Evolutionary conservation across 1,140 invertebrate species (phyloP).

Genomic region (Scaptomyza pallida): DNA sequence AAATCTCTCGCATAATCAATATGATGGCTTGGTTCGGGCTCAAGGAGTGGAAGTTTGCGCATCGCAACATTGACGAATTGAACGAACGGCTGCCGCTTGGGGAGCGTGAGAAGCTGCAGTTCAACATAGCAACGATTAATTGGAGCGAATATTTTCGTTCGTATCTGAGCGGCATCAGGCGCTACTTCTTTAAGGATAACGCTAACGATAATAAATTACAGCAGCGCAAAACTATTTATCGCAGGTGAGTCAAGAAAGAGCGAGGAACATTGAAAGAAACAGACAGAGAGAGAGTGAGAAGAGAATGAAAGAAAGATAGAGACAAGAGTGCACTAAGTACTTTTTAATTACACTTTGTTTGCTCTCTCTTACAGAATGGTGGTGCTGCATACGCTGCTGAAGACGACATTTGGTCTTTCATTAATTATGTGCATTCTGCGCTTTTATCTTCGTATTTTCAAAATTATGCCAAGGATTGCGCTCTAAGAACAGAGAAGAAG

Average conservation of each 20-base stretch:
- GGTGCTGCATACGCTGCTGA: constrained; percentile 74
- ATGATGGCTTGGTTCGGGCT: constrained; percentile 84
- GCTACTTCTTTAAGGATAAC: constrained; percentile 86
- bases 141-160: constrained; percentile 86
- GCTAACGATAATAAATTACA: constrained; percentile 80
- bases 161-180: constrained; percentile 86
- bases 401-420: constrained; percentile 80
- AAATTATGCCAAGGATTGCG: constrained; percentile 76
- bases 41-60: constrained; percentile 81
- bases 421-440: constrained; percentile 82
- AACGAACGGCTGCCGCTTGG: constrained; percentile 59
- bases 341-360: constrained; percentile 84
- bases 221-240: constrained; percentile 83
- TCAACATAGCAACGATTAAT: constrained; percentile 85
- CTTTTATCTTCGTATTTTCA: constrained; percentile 77
- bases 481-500: constrained; percentile 36
- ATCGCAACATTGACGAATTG: constrained; percentile 83
- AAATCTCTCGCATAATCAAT: constrained; percentile 81
- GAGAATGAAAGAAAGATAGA: constrained; percentile 4
- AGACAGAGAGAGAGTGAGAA: not conserved
- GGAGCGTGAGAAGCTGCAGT: constrained; percentile 73
- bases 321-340: constrained; percentile 60
- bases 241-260: constrained; percentile 70
- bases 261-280: not conserved
- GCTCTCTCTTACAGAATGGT: constrained; percentile 58